phyloP scores from a whole-genome alignment of 2,113 vertebrate species.

The Brachyhypopomus occidentalis region DNA sequence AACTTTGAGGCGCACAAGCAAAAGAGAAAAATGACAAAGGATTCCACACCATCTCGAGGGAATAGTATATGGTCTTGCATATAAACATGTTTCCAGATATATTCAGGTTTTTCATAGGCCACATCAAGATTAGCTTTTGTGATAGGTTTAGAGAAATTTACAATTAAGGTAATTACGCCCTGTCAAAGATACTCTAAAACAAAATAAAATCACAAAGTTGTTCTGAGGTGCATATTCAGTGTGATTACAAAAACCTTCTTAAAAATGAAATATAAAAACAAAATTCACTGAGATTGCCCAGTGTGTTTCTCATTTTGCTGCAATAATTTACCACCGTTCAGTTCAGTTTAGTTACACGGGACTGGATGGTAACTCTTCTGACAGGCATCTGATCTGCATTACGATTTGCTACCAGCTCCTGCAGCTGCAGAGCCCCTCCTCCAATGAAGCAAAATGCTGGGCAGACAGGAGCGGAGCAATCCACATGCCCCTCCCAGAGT shows the following conservation, averaged over 20 bases:
- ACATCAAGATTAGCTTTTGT: background rate
- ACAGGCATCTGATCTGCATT: slow-evolving; percentile 81
- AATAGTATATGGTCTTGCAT: background rate
- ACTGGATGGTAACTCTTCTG: slow-evolving; percentile 85
- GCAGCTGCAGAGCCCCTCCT: slow-evolving; percentile 90
- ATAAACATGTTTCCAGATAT: slow-evolving; percentile 24
- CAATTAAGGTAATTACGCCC: slow-evolving; percentile 56
- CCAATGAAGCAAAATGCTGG: slow-evolving; percentile 97
- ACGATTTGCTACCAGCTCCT: slow-evolving; percentile 90
- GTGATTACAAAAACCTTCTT: slow-evolving; percentile 71
- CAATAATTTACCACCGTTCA: slow-evolving; percentile 57
- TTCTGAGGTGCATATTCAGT: slow-evolving; percentile 73
- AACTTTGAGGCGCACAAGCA: slow-evolving; percentile 25
- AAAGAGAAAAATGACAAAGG: slow-evolving; percentile 7
- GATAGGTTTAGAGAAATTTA: slow-evolving; percentile 18
- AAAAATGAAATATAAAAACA: slow-evolving; percentile 70
- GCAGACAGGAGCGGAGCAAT: slow-evolving; percentile 93
- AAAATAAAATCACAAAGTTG: slow-evolving; percentile 71
- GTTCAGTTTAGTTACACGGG: slow-evolving; percentile 69
- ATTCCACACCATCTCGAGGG: background rate
- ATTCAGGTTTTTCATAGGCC: slow-evolving; percentile 28
- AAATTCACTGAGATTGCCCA: slow-evolving; percentile 67
- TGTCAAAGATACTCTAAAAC: slow-evolving; percentile 63
- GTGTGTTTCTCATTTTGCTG: slow-evolving; percentile 56
- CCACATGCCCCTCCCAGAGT: slow-evolving; percentile 90